Evolutionary conservation across 92 coral and sea anemone genomes (phyloP), one percentile per base, ranked within the genome.

Genomic region (Zoanthus sociatus): DNA sequence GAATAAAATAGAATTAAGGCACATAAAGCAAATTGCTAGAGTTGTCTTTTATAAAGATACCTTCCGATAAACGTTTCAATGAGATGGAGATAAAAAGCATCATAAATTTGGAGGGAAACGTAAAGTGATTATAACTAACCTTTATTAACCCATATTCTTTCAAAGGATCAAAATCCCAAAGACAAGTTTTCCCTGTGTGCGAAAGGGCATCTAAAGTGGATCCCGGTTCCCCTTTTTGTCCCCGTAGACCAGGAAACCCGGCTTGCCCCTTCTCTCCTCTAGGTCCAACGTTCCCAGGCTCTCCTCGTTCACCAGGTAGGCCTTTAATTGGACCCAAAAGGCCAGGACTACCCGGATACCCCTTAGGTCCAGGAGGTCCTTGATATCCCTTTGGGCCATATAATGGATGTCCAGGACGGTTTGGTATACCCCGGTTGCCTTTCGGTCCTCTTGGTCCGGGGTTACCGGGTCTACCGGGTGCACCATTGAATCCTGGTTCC

Each of bases 141-240:
- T 89, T 89, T 14, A 88, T 76, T 73, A 94, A 70, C 16, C 96
- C 96, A 76, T 94, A 92, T 56, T 94, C 92, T 71, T 79, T 86
- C 14, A 82, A 58, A 3, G 96, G 93, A 46, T 94, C 96, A 55
- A 89, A 89, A 17, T 89, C 84, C 96, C 96, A 94, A 11, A 86
- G 14, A 64, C 96, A 94, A 21, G 82, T 92, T 72, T 89, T 94
- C 92, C 94, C 90, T 50, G 76, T 84, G 9, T 70, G 87, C 46
- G 83, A 75, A 32, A 84, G 44, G n/a, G 87, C 94, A 12, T 91
- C 93, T 14, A 78, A 83, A 14, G 77, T 68, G 12, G 42, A 14
- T 20, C 96, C 96, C 11, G 92, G 88, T 56, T 77, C 86, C 16
- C 96, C 96, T 83, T 90, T 88, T 15, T 81, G 84, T 17, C 95